Evolutionary conservation across 2,888 invertebrate species (phyloP).

Genomic region (Drosophila suboccidentalis): DNA sequence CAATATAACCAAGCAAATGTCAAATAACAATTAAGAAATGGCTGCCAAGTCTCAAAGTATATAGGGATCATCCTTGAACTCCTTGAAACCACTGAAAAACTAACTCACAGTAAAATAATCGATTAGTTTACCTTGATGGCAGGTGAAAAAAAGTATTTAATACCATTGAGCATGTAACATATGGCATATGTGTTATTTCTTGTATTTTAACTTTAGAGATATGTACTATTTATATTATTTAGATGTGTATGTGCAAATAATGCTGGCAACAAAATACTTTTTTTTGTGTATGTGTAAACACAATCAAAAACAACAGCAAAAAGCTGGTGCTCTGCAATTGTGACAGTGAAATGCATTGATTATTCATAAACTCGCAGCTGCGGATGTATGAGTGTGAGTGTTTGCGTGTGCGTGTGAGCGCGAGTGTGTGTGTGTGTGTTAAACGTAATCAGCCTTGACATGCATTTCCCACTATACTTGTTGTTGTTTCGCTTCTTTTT

Average conservation of each 20-base stretch:
- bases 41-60: background rate
- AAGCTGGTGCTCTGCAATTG: conserved; percentile 66
- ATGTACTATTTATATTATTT: background rate
- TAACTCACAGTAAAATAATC: conserved; percentile 51
- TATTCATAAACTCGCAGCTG: conserved; percentile 65
- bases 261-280: conserved; percentile 37
- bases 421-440: conserved; percentile 24
- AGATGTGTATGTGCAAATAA: conserved; percentile 36
- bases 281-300: background rate
- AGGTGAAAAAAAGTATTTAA: conserved; percentile 14
- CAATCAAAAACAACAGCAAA: conserved; percentile 49
- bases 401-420: conserved; percentile 3
- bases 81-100: conserved; percentile 47
- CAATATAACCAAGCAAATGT: conserved; percentile 7
- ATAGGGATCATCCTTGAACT: conserved; percentile 7
- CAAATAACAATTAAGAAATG: background rate
- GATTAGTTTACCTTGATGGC: conserved; percentile 60
- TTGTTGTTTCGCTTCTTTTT: conserved; percentile 15
- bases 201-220: conserved; percentile 31
- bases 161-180: conserved; percentile 8
- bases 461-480: conserved; percentile 58
- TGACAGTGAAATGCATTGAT: conserved; percentile 77
- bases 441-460: conserved; percentile 76
- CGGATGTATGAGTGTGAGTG: conserved; percentile 5
- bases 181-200: conserved; percentile 7